Percentiles rank a stretch among this genome's conserved stretches.
Conservation (phyloP, 2,888 invertebrate genomes). For the Lasioglossum morio region DNA sequence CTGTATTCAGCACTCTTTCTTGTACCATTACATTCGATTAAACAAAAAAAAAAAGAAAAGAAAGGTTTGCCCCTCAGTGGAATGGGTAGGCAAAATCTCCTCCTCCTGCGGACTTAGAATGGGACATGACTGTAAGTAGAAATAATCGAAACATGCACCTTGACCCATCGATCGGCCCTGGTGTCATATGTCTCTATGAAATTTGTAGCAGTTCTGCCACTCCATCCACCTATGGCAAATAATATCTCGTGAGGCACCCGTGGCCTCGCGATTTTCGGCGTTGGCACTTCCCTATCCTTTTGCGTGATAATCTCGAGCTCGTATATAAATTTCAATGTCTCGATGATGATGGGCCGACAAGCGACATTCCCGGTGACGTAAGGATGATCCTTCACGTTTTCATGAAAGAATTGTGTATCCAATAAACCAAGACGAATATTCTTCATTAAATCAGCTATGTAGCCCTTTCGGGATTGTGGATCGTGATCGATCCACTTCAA, state of each 20-base stretch:
- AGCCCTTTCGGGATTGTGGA: slow-evolving; percentile 89
- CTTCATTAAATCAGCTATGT: slow-evolving; percentile 92
- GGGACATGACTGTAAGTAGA: not conserved
- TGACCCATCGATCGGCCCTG: slow-evolving; percentile 95
- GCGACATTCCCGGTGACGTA: slow-evolving; percentile 93
- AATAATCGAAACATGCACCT: slow-evolving; percentile 82
- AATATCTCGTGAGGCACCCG: slow-evolving; percentile 95
- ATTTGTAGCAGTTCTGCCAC: slow-evolving; percentile 85
- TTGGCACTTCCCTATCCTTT: slow-evolving; percentile 92
- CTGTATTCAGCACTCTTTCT: too few relatives aligned
- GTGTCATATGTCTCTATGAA: slow-evolving; percentile 96
- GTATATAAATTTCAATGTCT: slow-evolving; percentile 95
- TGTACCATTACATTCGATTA: too few relatives aligned
- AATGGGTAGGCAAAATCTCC: too few relatives aligned
- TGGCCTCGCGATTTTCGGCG: slow-evolving; percentile 93
- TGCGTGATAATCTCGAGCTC: slow-evolving; percentile 95
- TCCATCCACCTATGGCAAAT: slow-evolving; percentile 94
- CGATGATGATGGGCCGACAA: slow-evolving; percentile 95
- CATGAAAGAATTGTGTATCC: slow-evolving; percentile 95
- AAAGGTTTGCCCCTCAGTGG: too few relatives aligned
- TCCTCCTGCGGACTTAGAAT: too few relatives aligned
- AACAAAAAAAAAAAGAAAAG: too few relatives aligned
- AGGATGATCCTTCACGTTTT: slow-evolving; percentile 94
- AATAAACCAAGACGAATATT: slow-evolving; percentile 93
- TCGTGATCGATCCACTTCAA: slow-evolving; percentile 94